Evolutionary conservation across 2,888 invertebrate species (phyloP), one percentile per base, ranked within the genome.

Genomic region (Bombylius discolor): DNA sequence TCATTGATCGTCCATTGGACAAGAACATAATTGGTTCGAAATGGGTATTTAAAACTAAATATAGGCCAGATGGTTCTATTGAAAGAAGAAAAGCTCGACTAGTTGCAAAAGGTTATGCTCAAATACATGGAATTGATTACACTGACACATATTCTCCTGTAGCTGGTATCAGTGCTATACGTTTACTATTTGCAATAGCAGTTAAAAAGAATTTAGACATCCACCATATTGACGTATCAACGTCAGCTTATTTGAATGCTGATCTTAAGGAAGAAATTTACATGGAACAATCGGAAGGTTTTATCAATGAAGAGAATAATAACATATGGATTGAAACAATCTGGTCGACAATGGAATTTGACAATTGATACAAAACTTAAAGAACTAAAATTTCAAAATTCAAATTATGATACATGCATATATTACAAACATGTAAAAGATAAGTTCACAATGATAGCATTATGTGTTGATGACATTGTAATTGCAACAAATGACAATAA

Each of bases 51-150:
- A 47, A 32, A 36, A 53, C 42, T 12, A 47, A 53, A 47, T 23
- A 47, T 47, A 47, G 47, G 8, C 23, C 11, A 7, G 23, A 47
- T 31, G 53, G 47, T 13, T 11, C 36, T 14, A 32, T 53, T 12
- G 36, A 47, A 32, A 47, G 53, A 12, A 13, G 47, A 14, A 53
- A 53, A 39, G 53, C 39, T n/a, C 33, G 53, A 12, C 36, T 53
- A 11, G 53, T 53, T 9, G 53, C 53, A 13, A 53, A 47, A 34
- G 53, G 53, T 4, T 53, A 34, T n/a, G 13, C 36, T 13, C 53
- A 53, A 23, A 32, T 13, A 11, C 34, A 36, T 8, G 52, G 52
- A 46, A 34, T 52, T n/a, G 46, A 52, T 42, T 52, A 47, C 12
- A 12, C 45, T 33, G 46, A 45, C 13, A 46, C 52, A 5, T 51